Evolutionary conservation across 2,113 vertebrate genomes (phyloP), one percentile per base, ranked within the genome.

Genomic region (Pelvicachromis taeniatus): DNA sequence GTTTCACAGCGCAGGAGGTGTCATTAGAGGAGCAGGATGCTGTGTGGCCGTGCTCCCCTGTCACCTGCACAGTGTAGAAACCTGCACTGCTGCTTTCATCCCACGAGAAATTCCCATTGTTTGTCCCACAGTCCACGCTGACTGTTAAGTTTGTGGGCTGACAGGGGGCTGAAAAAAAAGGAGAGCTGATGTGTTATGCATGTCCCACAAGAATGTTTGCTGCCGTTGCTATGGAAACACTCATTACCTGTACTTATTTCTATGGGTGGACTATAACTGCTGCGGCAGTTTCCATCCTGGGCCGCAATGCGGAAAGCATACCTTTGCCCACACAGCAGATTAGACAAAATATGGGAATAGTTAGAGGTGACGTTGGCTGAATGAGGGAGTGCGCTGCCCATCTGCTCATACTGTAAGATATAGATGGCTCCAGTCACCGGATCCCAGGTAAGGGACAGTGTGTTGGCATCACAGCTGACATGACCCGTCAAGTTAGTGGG

Each of bases 81-180:
- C 42, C 21, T 9, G 91, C 92, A 12, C 83, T 91, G 1, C 45
- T 48, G 53, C 88, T 89, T 61, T 84, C 80, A 6, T 26, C 50
- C 95, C 95, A 95, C 40, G 86, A 92, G 87, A 95, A 91, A 29
- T 77, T 89, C 6, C 78, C 92, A 21, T 53, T 87, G 88, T 94
- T 94, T 9, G 88, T 90, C 17, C 91, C 91, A 86, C 95, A 95
- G 78, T 96, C 91, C 81, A 95, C 91, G 7, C 2, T 82, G 17
- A 80, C 94, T 2, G 54, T 88, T 38, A 95, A 48, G 83, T 91
- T 91, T 68, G 88, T 83, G n/a, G 95, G 93, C 58, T 86, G 83
- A 85, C 95, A 96, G 7, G 94, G 93, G 23, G 77, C 95, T 95
- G 77, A 40, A 45, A 19, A 53, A 13, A 40, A 52, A 23, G 45